Conservation (phyloP, 2,888 invertebrate species). For the Criorhina ranunculi region DNA sequence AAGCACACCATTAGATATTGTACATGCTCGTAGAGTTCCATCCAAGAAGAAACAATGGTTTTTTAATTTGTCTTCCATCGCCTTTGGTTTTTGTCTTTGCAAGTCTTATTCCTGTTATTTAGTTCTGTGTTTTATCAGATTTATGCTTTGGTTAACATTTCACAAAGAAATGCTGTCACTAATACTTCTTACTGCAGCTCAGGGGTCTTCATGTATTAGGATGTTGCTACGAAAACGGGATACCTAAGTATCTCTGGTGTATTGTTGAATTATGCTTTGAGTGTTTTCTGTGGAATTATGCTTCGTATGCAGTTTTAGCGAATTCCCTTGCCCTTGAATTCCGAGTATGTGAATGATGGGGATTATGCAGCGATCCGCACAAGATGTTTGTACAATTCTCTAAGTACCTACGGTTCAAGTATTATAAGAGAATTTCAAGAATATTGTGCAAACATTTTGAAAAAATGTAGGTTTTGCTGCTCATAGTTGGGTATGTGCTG, state of each 20-base stretch:
- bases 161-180: slow-evolving; percentile 45
- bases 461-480: not conserved
- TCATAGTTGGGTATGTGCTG: not conserved
- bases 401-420: slow-evolving; percentile 12
- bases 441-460: slow-evolving; percentile 50
- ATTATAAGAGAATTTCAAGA: not conserved
- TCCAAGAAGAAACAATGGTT: slow-evolving; percentile 17
- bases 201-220: slow-evolving; percentile 16
- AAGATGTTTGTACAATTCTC: slow-evolving; percentile 35
- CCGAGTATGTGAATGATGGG: slow-evolving; percentile 45
- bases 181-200: slow-evolving; percentile 10
- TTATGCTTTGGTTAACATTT: slow-evolving; percentile 50
- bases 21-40: not conserved
- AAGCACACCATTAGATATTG: slow-evolving; percentile 50
- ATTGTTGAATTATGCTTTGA: slow-evolving; percentile 41
- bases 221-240: slow-evolving; percentile 16
- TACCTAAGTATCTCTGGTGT: slow-evolving; percentile 18
- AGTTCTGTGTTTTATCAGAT: slow-evolving; percentile 35
- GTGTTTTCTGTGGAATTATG: slow-evolving; percentile 57
- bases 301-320: slow-evolving; percentile 54
- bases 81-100: slow-evolving; percentile 36
- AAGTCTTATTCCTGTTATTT: not conserved
- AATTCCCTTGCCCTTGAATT: slow-evolving; percentile 54
- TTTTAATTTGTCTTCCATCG: slow-evolving; percentile 34
- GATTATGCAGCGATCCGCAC: slow-evolving; percentile 29